Percentiles rank a stretch among this genome's conserved stretches.
These are phyloP conservation scores for Silvanus unidentatus DNA, from an alignment of 2,888 invertebrate species.

Conservation along the genomic window DNA sequence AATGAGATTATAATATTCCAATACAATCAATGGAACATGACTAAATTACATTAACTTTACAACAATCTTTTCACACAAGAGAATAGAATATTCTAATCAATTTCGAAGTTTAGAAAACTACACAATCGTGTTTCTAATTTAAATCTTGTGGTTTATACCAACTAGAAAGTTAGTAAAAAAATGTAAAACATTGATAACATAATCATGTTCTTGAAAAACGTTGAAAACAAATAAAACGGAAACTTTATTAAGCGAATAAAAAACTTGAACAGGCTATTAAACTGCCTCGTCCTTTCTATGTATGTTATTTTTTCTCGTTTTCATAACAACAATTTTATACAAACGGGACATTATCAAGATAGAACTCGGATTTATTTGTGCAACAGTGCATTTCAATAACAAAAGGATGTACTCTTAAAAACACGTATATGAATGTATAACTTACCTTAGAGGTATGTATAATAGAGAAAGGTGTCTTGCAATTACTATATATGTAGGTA, in stretches of 20 bases:
- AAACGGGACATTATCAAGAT: slow-evolving; percentile 8
- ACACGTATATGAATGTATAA: too few species aligned
- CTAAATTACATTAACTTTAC: too few species aligned
- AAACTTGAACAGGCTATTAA: slow-evolving; percentile 4
- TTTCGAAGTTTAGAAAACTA: too few species aligned
- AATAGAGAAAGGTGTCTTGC: too few species aligned
- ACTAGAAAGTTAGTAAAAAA: background rate
- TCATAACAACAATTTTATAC: background rate
- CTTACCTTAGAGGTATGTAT: too few species aligned
- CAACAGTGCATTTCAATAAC: slow-evolving; percentile 19
- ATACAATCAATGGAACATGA: too few species aligned
- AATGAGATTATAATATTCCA: too few species aligned
- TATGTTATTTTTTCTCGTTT: background rate
- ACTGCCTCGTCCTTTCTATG: background rate
- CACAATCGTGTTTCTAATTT: too few species aligned
- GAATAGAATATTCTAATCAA: too few species aligned
- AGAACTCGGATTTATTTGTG: slow-evolving; percentile 11
- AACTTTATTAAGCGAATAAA: slow-evolving; percentile 10
- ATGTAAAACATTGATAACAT: background rate
- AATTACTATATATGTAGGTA: too few species aligned
- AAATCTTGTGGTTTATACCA: background rate
- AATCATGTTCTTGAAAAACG: slow-evolving; percentile 1
- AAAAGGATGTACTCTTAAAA: too few species aligned
- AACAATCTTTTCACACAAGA: too few species aligned
- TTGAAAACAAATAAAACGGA: slow-evolving; percentile 5